Base-by-base conservation (phyloP, 2,888 invertebrate genomes). In the Laothoe populi region DNA sequence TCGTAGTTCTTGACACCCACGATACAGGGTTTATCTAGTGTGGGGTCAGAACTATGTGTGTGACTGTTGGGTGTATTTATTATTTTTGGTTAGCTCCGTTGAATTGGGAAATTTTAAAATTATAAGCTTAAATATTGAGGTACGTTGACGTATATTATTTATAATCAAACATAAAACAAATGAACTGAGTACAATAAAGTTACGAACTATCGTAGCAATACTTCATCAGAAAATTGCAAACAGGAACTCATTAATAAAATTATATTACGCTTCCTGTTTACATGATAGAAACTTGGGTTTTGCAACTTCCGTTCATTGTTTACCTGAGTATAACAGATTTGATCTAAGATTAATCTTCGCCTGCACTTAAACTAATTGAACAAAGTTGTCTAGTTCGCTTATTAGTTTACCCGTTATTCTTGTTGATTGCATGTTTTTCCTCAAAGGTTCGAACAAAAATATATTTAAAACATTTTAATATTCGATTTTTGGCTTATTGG, bases 301-400 rank as follows among this genome's bases (percentile, higher is more conserved):
- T 8, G 44, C 44, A 44, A 44, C 44, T 44, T 44, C 44, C 19
- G 19, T 44, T 19, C 19, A 19, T 44, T 44, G 44, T 44, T 44
- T 44, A 44, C 44, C 44, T 44, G 44, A 44, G 44, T 7, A 4
- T 7, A 44, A 44, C 19, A 44, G 44, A 44, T 44, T 44, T 44
- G 44, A 44, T 44, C 44, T 19, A 44, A 19, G 19, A 44, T 44
- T 44, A 44, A 44, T 44, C 44, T 44, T 8, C 19, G 1, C 19
- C 44, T 19, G 19, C 44, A 44, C 44, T 44, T 8, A 44, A 44
- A 44, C 44, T 44, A 19, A 44, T 44, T 44, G 44, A 19, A 10
- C 16, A 44, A 44, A 44, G 19, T 38, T 44, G 19, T 44, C 19
- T 44, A 19, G 44, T 44, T 44, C 19, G 8, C 19, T 21, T 19